phyloP scores from a whole-genome alignment of 2,888 invertebrate species.

The Deilephila porcellus region DNA sequence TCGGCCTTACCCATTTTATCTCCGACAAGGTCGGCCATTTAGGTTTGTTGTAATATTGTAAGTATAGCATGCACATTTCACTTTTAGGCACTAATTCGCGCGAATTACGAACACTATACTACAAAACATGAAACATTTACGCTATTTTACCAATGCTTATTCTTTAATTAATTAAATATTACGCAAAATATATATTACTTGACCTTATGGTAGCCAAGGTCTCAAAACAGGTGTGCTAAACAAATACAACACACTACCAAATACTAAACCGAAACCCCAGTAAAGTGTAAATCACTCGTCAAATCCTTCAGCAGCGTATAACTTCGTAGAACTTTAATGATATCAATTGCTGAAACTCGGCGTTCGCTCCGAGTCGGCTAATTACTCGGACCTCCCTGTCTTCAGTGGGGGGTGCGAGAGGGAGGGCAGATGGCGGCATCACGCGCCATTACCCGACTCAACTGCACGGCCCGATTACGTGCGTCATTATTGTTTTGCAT shows the following conservation, averaged over 20 bases:
- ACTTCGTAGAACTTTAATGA: constrained; percentile 56
- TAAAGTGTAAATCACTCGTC: constrained; percentile 7
- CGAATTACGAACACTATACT: too few relatives aligned
- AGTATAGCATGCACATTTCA: too few relatives aligned
- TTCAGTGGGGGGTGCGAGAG: constrained; percentile 36
- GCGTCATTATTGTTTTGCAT: constrained; percentile 44
- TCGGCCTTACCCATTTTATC: too few relatives aligned
- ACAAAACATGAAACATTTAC: too few relatives aligned
- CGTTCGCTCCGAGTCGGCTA: constrained; percentile 52
- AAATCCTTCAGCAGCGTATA: constrained; percentile 35
- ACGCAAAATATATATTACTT: too few relatives aligned
- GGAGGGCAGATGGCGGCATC: constrained; percentile 54
- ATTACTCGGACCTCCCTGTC: constrained; percentile 50
- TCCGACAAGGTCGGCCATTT: too few relatives aligned
- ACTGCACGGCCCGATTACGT: constrained; percentile 31
- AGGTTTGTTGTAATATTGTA: too few relatives aligned
- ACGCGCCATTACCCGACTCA: constrained; percentile 61
- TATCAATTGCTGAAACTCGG: constrained; percentile 61
- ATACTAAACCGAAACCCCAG: constrained; percentile 35
- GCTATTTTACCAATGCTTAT: too few relatives aligned
- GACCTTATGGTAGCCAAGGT: too few relatives aligned
- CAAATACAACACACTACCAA: not conserved
- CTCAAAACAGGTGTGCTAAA: too few relatives aligned
- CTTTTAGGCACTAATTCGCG: too few relatives aligned
- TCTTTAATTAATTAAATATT: too few relatives aligned